These are phyloP conservation scores for Mayetiola destructor DNA, from an alignment of 2,888 invertebrate species.

Conservation along the genomic window DNA sequence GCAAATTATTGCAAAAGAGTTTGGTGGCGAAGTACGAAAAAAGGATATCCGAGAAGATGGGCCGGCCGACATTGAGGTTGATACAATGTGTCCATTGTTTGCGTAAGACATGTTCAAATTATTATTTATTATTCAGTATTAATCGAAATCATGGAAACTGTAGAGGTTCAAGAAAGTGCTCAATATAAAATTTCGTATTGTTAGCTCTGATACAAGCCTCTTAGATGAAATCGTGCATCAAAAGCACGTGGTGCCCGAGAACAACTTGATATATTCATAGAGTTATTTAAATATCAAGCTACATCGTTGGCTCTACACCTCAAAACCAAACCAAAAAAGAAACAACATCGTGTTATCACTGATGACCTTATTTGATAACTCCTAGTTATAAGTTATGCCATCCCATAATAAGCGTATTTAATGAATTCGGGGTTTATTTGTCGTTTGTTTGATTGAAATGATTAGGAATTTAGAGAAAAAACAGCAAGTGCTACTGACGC, in stretches of 20 bases:
- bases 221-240: conserved; percentile 24
- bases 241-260: conserved; percentile 29
- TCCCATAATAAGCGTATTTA: too few species aligned
- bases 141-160: not conserved
- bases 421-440: not conserved
- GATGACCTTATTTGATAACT: too few species aligned
- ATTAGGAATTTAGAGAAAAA: conserved; percentile 69
- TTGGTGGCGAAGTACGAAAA: conserved; percentile 78
- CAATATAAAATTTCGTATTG: conserved; percentile 16
- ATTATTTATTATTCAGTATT: not conserved
- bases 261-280: conserved; percentile 27
- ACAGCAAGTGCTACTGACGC: conserved; percentile 86
- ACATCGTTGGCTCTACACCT: conserved; percentile 30
- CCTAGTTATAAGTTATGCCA: too few species aligned
- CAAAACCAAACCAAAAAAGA: not conserved
- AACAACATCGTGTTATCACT: not conserved
- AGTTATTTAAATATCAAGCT: conserved; percentile 26
- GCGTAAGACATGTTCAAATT: conserved; percentile 47
- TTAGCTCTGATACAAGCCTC: conserved; percentile 33
- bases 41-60: conserved; percentile 89
- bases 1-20: conserved; percentile 98
- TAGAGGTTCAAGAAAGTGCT: conserved; percentile 18
- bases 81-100: conserved; percentile 78
- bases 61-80: conserved; percentile 77
- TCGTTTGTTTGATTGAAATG: conserved; percentile 21